These are phyloP conservation scores for Parazoanthus atlanticus DNA, from an alignment of 92 coral and sea anemone genomes.

Conservation along the genomic window DNA sequence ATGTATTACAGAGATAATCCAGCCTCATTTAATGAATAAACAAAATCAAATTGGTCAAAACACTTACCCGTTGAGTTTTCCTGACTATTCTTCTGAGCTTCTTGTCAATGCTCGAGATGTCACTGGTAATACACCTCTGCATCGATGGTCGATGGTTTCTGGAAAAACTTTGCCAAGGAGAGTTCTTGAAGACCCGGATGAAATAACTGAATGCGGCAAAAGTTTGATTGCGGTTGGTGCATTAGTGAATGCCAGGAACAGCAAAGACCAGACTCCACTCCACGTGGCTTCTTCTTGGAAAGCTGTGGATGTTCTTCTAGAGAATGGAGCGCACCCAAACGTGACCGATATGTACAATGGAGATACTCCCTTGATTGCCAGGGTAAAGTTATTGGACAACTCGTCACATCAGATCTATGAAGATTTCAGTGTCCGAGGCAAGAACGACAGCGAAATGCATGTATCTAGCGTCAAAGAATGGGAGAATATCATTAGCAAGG, in stretches of 20 bases:
- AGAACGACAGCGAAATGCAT: not conserved
- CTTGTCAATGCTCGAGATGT: no score
- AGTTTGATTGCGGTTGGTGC: not conserved
- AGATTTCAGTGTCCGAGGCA: no score
- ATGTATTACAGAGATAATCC: no score
- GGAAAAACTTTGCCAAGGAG: no score
- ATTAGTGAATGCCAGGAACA: not conserved
- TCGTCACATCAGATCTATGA: not conserved
- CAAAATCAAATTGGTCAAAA: no score
- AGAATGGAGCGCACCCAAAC: conserved; percentile 3
- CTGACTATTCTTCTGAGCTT: no score
- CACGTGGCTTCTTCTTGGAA: not conserved
- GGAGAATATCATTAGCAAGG: not conserved
- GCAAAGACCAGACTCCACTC: conserved; percentile 8
- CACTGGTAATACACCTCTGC: no score
- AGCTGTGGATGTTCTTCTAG: not conserved
- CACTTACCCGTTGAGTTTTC: no score
- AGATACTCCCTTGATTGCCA: conserved; percentile 18
- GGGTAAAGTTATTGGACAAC: not conserved
- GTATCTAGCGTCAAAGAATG: not conserved
- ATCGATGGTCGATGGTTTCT: no score
- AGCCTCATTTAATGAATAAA: no score
- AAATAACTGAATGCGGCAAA: no score
- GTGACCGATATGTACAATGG: conserved; percentile 17
- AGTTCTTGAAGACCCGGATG: no score